Evolutionary conservation across 2,888 invertebrate genomes (phyloP).

Genomic region (Elegia similella): DNA sequence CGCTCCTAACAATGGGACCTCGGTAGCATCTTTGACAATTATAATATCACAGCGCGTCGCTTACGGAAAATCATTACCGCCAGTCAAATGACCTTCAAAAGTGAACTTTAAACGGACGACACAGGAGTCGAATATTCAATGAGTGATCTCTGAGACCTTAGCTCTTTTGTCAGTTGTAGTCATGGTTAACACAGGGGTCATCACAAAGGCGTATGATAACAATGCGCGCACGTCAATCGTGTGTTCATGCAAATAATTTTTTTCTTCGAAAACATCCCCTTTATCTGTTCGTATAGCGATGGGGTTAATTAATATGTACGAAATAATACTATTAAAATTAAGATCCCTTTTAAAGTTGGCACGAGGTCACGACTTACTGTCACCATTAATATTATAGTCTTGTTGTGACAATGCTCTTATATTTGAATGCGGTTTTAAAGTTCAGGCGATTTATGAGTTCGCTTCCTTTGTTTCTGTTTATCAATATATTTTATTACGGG

Average conservation of each 20-base stretch:
- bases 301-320: conserved; percentile 81
- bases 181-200: conserved; percentile 78
- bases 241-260: conserved; percentile 80
- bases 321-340: conserved; percentile 77
- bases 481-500: conserved; percentile 64
- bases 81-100: conserved; percentile 35
- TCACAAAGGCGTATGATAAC: conserved; percentile 80
- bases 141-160: conserved; percentile 35
- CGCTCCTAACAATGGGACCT: conserved; percentile 71
- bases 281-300: conserved; percentile 70
- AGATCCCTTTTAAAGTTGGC: conserved; percentile 68
- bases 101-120: conserved; percentile 50
- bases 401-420: conserved; percentile 70
- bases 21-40: conserved; percentile 82
- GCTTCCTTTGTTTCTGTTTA: conserved; percentile 65
- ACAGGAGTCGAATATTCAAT: conserved; percentile 50
- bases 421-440: conserved; percentile 61
- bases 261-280: conserved; percentile 77
- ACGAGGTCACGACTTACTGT: conserved; percentile 76
- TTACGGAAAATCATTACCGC: conserved; percentile 51
- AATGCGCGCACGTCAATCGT: conserved; percentile 80
- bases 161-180: conserved; percentile 46
- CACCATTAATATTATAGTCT: conserved; percentile 72
- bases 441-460: conserved; percentile 68
- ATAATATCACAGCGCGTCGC: conserved; percentile 64